Base-by-base conservation (phyloP, 2,113 vertebrate genomes). In the Lepus europaeus region DNA sequence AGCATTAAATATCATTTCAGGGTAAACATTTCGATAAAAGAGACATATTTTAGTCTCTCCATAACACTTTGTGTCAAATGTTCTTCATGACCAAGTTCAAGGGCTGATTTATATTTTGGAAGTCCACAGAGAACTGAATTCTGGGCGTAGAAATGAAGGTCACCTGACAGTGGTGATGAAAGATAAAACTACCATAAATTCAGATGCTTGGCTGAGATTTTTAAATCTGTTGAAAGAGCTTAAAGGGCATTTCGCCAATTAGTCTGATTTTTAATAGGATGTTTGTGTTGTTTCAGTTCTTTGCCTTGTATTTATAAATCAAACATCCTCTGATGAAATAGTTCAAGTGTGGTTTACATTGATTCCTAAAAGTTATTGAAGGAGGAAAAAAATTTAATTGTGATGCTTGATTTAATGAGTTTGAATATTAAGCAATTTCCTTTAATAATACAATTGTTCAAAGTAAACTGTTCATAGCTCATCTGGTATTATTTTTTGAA, bases 361-460 rank as follows among this genome's bases (percentile, higher is more conserved):
- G 95, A 94, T 89, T 95, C 64, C 16, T 51, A 82, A 89, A 97
- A 79, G 31, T 93, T 97, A 92, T 95, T 96, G 97, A 96, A 98
- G 96, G 93, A 95, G 97, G 92, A 96, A 97, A 89, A 66, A 78
- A 81, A 90, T 81, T 70, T 64, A 70, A 94, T 49, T 53, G 96
- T 97, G 95, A 91, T 97, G 95, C 89, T 96, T 97, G 91, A 95
- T 96, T 97, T 98, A 97, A 97, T 97, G 97, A 98, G 93, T 97
- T 97, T 98, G 96, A 97, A 97, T 96, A 97, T 95, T 96, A 96
- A 98, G 88, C 88, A 96, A 97, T 97, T 98, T 98, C 92, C 96
- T 90, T 97, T 95, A 94, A 97, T 97, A 98, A 95, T 90, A 95
- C 76, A 31, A 96, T 91, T 86, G 68, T 97, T 97, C 96, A 51